These are phyloP conservation scores for Cheilosia vernalis DNA, from an alignment of 2,888 invertebrate genomes.

Conservation along the genomic window DNA sequence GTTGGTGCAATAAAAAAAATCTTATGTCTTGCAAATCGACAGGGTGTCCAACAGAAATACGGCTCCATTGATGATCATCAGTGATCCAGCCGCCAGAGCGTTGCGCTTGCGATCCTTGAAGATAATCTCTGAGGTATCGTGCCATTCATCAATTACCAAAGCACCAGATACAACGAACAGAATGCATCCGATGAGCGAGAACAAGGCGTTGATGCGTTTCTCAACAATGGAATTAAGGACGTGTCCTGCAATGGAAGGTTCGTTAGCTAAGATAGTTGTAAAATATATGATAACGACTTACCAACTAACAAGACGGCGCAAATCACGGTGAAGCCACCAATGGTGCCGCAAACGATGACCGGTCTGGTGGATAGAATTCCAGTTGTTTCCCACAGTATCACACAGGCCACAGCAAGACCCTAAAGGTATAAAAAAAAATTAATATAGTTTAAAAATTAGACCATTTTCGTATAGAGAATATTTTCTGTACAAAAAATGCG, in stretches of 20 bases:
- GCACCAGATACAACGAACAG: constrained; percentile 81
- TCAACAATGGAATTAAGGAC: constrained; percentile 80
- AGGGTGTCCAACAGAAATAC: constrained; percentile 82
- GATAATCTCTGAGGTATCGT: constrained; percentile 77
- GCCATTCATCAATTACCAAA: constrained; percentile 82
- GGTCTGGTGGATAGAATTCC: constrained; percentile 76
- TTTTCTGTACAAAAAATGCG: neutral
- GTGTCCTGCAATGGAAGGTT: constrained; percentile 77
- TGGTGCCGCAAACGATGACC: constrained; percentile 80
- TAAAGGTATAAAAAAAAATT: constrained; percentile 52
- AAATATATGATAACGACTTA: constrained; percentile 39
- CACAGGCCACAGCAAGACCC: constrained; percentile 81
- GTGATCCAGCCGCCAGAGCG: constrained; percentile 80
- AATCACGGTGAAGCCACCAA: constrained; percentile 81
- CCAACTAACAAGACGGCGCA: constrained; percentile 80
- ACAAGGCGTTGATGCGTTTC: constrained; percentile 81
- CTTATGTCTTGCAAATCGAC: constrained; percentile 82
- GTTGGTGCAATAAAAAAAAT: constrained; percentile 4
- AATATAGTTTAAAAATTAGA: neutral
- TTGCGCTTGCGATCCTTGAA: constrained; percentile 80
- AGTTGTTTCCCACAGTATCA: constrained; percentile 79
- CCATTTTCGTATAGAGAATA: neutral
- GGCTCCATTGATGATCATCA: constrained; percentile 82
- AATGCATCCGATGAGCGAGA: constrained; percentile 80
- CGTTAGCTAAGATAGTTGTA: neutral